These are phyloP conservation scores for Notolabrus celidotus DNA, from an alignment of 2,797 vertebrate genomes.

Conservation along the genomic window DNA sequence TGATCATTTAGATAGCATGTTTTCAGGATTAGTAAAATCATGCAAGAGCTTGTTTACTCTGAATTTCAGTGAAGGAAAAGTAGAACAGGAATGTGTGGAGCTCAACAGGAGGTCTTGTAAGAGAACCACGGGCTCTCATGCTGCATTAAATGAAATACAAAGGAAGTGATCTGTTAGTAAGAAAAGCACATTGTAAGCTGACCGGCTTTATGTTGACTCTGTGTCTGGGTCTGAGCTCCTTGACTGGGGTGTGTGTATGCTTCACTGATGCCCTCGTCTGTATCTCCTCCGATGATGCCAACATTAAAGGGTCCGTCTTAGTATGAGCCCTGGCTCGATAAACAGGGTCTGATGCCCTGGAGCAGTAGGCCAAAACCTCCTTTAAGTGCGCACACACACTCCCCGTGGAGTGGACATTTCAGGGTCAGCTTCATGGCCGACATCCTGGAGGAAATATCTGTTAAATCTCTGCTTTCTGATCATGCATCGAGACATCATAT, in stretches of 20 bases:
- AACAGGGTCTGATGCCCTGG: constrained; percentile 60
- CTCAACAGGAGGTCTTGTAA: neutral
- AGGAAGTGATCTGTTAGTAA: constrained; percentile 3
- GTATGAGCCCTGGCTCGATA: constrained; percentile 53
- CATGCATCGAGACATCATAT: neutral
- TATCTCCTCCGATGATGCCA: constrained; percentile 44
- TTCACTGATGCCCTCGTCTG: constrained; percentile 29
- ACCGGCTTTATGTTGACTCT: neutral
- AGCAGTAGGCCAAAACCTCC: constrained; percentile 71
- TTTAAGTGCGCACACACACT: constrained; percentile 30
- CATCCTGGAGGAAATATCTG: constrained; percentile 19
- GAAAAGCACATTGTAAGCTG: constrained; percentile 4
- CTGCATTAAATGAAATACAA: constrained; percentile 12
- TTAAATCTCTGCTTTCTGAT: constrained; percentile 15
- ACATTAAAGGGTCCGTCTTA: constrained; percentile 57
- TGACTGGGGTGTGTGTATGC: constrained; percentile 9
- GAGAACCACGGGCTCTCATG: neutral
- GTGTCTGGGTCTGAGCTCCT: too few relatives aligned
- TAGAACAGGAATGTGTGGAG: constrained; percentile 5
- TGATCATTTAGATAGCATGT: neutral
- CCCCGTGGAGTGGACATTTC: constrained; percentile 59
- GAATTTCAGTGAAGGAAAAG: neutral
- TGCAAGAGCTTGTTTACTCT: neutral
- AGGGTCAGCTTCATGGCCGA: constrained; percentile 52
- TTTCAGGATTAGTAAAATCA: neutral